phyloP scores from a whole-genome alignment of 2,888 invertebrate species.

The Lithophane semibrunnea region DNA sequence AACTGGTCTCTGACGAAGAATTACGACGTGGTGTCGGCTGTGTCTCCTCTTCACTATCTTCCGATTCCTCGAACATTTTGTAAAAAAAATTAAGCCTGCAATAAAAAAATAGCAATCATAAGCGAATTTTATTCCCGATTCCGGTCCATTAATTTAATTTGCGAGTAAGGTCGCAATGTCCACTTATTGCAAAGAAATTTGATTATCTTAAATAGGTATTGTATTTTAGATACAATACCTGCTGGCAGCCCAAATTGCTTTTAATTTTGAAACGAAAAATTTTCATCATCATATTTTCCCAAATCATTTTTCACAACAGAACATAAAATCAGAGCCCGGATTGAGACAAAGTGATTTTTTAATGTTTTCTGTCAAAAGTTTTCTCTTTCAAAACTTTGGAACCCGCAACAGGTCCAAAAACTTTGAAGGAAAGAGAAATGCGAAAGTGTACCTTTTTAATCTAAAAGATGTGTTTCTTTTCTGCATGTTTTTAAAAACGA shows the following conservation, averaged over 20 bases:
- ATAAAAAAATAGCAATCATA: background rate
- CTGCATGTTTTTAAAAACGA: background rate
- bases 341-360: conserved; percentile 32
- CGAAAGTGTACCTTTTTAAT: conserved; percentile 2
- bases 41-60: conserved; percentile 74
- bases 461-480: background rate
- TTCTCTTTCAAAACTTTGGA: conserved; percentile 2
- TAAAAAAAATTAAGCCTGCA: background rate
- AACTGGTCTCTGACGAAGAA: conserved; percentile 80
- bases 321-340: background rate
- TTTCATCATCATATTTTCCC: background rate
- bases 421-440: conserved; percentile 3
- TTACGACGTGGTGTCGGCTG: conserved; percentile 52
- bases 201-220: too few species aligned
- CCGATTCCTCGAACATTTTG: conserved; percentile 71
- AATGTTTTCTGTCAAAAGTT: conserved; percentile 24
- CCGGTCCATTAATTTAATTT: background rate
- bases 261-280: background rate
- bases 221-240: too few species aligned
- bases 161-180: background rate
- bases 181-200: background rate
- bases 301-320: background rate
- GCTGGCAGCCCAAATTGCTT: too few species aligned
- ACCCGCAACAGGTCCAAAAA: conserved; percentile 5
- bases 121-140: background rate